phyloP scores from a whole-genome alignment of 2,888 invertebrate species.

The Fabriciana adippe region DNA sequence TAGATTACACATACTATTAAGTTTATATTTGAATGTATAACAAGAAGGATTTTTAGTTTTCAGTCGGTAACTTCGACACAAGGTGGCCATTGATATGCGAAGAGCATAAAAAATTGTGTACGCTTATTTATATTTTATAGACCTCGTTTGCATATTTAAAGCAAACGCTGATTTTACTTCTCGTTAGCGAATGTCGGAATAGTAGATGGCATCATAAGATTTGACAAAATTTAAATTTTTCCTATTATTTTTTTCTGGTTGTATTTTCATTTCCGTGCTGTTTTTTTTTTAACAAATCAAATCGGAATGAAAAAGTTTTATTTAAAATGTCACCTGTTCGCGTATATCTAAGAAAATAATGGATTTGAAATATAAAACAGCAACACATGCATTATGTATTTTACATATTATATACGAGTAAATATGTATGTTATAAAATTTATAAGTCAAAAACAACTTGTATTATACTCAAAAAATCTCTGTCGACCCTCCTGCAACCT shows the following conservation, averaged over 20 bases:
- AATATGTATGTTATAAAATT: not conserved
- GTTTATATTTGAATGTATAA: not conserved
- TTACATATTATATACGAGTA: not conserved
- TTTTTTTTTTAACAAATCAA: too few species aligned
- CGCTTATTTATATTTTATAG: not conserved
- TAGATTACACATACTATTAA: too few species aligned
- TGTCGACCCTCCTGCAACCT: constrained; percentile 9
- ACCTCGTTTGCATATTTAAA: not conserved
- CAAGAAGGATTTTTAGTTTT: not conserved
- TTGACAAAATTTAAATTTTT: too few species aligned
- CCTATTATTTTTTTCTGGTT: too few species aligned
- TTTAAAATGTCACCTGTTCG: too few species aligned
- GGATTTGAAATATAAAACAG: too few species aligned
- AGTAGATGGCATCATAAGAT: too few species aligned
- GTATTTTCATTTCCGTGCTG: too few species aligned
- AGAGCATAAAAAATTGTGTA: not conserved
- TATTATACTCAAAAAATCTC: not conserved
- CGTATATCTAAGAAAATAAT: too few species aligned
- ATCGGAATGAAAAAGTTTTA: too few species aligned
- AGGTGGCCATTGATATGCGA: not conserved
- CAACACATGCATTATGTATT: not conserved
- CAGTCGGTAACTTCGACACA: not conserved
- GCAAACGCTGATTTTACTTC: too few species aligned
- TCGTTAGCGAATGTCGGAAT: too few species aligned
- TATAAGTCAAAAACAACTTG: constrained; percentile 1